Evolutionary conservation across 2,113 vertebrate species (phyloP).

Genomic region (Macrotus californicus): DNA sequence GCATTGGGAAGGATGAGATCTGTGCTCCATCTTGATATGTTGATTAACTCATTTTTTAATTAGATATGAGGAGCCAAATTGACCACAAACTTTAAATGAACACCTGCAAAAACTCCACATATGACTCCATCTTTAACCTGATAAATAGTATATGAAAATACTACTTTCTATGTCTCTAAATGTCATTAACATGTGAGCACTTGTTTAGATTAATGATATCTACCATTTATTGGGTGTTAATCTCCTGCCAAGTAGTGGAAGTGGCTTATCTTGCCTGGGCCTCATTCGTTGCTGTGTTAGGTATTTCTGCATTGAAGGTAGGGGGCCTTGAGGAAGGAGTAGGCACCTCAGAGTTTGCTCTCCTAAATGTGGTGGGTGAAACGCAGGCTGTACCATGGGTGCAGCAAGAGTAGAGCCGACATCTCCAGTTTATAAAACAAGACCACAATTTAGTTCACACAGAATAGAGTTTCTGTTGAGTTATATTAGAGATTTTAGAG

Average conservation of each 20-base stretch:
- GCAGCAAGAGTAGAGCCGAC: fast-evolving
- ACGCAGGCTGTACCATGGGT: fast-evolving
- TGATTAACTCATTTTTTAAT: not conserved
- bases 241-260: not conserved
- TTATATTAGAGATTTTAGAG: not conserved
- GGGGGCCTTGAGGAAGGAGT: no score
- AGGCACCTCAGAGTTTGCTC: fast-evolving
- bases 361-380: fast-evolving
- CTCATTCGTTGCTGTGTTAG: fast-evolving
- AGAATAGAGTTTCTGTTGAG: not conserved
- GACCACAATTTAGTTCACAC: fast-evolving
- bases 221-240: not conserved
- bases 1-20: not conserved
- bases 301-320: fast-evolving
- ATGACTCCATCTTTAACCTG: not conserved
- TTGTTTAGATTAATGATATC: not conserved
- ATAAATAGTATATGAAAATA: fast-evolving
- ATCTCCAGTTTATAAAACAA: not conserved
- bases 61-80: not conserved
- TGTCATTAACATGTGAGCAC: not conserved
- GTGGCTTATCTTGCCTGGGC: fast-evolving
- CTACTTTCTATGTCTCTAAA: not conserved
- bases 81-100: not conserved
- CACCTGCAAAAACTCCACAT: fast-evolving
- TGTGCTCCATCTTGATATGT: no score